Evolutionary conservation across 2,113 vertebrate species (phyloP).

Genomic region (Coregonus clupeaformis): DNA sequence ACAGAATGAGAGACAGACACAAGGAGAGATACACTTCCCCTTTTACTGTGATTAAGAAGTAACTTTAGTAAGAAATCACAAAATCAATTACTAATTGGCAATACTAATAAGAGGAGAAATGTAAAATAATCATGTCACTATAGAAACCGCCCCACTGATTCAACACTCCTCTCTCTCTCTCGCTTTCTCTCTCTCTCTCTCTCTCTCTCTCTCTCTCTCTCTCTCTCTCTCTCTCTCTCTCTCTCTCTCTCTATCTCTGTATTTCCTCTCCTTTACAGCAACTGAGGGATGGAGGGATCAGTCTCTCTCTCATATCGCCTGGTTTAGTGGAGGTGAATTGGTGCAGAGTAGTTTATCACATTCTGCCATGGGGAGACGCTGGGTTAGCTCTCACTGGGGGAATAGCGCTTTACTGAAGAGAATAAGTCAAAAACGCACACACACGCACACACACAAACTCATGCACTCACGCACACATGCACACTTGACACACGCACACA

Average conservation of each 20-base stretch:
- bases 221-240: too few species aligned
- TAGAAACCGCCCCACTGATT: neutral
- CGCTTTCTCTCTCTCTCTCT: too few species aligned
- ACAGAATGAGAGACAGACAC: conserved; percentile 11
- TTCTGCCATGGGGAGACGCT: conserved; percentile 22
- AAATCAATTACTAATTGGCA: too few species aligned
- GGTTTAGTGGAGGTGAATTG: conserved; percentile 32
- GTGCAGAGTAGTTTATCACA: conserved; percentile 48
- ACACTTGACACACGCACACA: neutral
- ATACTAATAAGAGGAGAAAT: too few species aligned
- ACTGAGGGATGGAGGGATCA: conserved; percentile 18
- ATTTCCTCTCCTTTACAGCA: too few species aligned
- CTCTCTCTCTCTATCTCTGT: too few species aligned
- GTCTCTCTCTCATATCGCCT: conserved; percentile 18
- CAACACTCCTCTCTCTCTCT: conserved; percentile 5
- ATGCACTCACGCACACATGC: neutral
- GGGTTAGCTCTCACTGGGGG: conserved; percentile 25
- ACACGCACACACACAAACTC: neutral
- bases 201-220: too few species aligned
- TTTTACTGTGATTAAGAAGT: too few species aligned
- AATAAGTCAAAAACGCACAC: neutral
- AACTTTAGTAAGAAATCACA: too few species aligned
- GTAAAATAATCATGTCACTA: too few species aligned
- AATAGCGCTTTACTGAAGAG: neutral
- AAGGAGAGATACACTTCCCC: neutral